Evolutionary conservation across 1,140 invertebrate species (phyloP), one percentile per base, ranked within the genome.

Genomic region (Homarus americanus): DNA sequence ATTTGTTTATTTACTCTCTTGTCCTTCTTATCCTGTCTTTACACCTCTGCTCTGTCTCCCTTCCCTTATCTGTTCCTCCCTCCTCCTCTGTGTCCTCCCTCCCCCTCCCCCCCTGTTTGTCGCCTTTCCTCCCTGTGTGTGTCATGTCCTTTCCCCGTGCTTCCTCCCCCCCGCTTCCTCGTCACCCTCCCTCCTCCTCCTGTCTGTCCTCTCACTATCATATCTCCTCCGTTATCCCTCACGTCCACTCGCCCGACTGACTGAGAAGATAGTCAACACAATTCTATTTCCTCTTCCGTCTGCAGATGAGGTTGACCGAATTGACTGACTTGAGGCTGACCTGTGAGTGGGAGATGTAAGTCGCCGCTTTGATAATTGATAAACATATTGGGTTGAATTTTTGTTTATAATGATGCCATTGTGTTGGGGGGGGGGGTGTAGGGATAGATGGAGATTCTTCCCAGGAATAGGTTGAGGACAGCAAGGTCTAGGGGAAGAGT

Each of bases 91-190:
- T n/a, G n/a, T n/a, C n/a, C 73, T 76, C 76, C 38, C 76, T 79
- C 76, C 38, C 76, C 38, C 76, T 79, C 76, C 38, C 76, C 38
- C 76, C 38, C 76, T 79, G 32, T 79, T 36, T 79, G 10, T 72
- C 66, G 10, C 66, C 24, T 24, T 72, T 24, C 24, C 49, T 49
- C 17, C n/a, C 49, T 82, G 20, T 63, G 5, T 63, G 20, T 10
- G 34, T 28, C n/a, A 7, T 34, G n/a, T 17, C 28, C 78, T 80
- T 40, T 41, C 38, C 49, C 34, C 49, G n/a, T n/a, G n/a, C 73
- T 76, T 36, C 38, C 76, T 79, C 76, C 38, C 76, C 38, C 76
- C 38, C 76, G 34, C 76, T 79, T 36, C 38, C 76, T 79, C 76
- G 34, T 36, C 38, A 9, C 24, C 66, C 24, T 24, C 24, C 66